Percentiles rank a stretch among this genome's conserved stretches.
Conservation (phyloP, 2,888 invertebrate species). For the Chrysolina haemoptera region DNA sequence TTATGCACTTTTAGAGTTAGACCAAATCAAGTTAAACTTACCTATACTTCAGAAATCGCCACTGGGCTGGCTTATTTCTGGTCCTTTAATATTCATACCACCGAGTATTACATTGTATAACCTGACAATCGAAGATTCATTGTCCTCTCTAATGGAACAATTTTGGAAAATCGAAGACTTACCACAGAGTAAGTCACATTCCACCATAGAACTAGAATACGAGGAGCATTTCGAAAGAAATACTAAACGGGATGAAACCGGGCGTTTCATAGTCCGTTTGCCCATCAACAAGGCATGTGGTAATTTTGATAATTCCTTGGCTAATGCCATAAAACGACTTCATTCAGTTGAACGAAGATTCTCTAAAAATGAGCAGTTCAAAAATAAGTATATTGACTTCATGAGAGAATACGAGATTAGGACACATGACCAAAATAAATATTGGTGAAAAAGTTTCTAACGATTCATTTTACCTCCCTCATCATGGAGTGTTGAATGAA, state of each 20-base stretch:
- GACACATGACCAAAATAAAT: too few relatives aligned
- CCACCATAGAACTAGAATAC: slow-evolving; percentile 27
- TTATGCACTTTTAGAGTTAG: background rate
- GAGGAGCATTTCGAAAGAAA: slow-evolving; percentile 25
- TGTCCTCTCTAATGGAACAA: slow-evolving; percentile 17
- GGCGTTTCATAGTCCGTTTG: slow-evolving; percentile 33
- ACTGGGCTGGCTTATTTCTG: slow-evolving; percentile 6
- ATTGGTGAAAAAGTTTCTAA: too few relatives aligned
- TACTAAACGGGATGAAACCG: slow-evolving; percentile 23
- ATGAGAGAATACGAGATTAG: slow-evolving; percentile 20
- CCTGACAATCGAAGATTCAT: slow-evolving; percentile 11
- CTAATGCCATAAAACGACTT: slow-evolving; percentile 29
- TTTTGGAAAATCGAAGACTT: slow-evolving; percentile 34
- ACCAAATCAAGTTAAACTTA: slow-evolving; percentile 25
- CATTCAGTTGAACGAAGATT: too few relatives aligned
- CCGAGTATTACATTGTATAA: background rate
- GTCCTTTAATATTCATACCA: background rate
- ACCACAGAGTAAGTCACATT: slow-evolving; percentile 2
- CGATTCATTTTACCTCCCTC: too few relatives aligned
- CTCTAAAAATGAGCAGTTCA: too few relatives aligned
- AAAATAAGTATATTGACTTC: slow-evolving; percentile 31
- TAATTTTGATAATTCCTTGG: slow-evolving; percentile 26
- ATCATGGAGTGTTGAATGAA: too few relatives aligned
- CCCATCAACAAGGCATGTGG: slow-evolving; percentile 26
- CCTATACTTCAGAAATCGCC: slow-evolving; percentile 25